Percentiles rank a stretch among this genome's conserved stretches.
Evolutionary conservation across 2,888 invertebrate species (phyloP).

Genomic region (Rhyacophila evoluta): DNA sequence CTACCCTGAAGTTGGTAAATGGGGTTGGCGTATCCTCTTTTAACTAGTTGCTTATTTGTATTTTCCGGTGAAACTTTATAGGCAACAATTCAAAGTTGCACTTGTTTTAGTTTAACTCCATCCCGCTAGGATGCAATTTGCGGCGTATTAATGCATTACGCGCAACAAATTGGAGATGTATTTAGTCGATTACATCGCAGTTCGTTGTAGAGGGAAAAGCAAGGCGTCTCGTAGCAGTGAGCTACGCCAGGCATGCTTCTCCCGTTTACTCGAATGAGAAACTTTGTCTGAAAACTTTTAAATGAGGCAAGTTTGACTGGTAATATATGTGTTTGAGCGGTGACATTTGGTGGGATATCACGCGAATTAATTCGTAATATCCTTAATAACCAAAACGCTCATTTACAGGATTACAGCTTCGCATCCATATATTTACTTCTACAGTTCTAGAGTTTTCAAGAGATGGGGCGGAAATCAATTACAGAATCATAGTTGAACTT

Average conservation of each 20-base stretch:
- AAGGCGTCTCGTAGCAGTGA: not conserved
- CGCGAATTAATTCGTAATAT: constrained; percentile 6
- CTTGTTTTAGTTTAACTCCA: constrained; percentile 7
- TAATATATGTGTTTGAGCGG: constrained; percentile 22
- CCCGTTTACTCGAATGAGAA: not conserved
- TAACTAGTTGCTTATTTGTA: constrained; percentile 45
- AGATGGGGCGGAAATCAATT: no score
- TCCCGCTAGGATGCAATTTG: constrained; percentile 2
- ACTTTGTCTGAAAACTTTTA: constrained; percentile 22
- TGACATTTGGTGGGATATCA: constrained; percentile 18
- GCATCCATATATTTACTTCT: no score
- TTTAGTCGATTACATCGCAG: not conserved
- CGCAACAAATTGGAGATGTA: constrained; percentile 18
- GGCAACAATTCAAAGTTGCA: constrained; percentile 29
- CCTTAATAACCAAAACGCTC: not conserved
- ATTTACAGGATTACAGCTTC: not conserved
- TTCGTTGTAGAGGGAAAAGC: not conserved
- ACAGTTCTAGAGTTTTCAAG: no score
- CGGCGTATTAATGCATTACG: constrained; percentile 16
- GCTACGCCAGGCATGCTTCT: not conserved
- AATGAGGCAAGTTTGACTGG: constrained; percentile 14
- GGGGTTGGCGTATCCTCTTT: not conserved
- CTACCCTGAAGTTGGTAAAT: not conserved
- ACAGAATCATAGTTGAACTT: no score
- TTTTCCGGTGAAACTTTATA: constrained; percentile 38